These are phyloP conservation scores for Poeciliopsis turneri DNA, from an alignment of 2,797 vertebrate species.

Conservation along the genomic window DNA sequence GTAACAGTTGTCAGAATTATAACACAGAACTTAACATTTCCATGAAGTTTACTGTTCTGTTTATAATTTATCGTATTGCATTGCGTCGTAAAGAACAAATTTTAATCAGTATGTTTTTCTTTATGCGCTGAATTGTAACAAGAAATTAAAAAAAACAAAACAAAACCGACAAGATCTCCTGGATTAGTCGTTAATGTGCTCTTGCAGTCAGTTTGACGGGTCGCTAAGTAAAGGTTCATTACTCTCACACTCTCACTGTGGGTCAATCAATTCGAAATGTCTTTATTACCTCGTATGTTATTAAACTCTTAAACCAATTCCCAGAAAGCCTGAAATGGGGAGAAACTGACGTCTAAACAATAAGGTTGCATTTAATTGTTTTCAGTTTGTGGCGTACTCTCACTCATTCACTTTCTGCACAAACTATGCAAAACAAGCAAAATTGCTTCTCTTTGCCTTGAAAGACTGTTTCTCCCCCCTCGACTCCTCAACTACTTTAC, in stretches of 20 bases:
- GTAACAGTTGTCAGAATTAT: not conserved
- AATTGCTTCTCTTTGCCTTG: not conserved
- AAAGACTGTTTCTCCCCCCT: not conserved
- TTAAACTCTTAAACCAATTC: not conserved
- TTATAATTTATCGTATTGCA: not conserved
- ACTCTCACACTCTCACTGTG: not conserved
- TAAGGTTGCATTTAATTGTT: not conserved
- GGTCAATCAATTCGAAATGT: not conserved
- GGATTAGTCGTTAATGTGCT: not conserved
- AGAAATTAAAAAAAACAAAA: not conserved
- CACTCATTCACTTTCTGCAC: not conserved
- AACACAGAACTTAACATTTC: not conserved
- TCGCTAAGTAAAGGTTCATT: not conserved
- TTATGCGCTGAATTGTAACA: not conserved
- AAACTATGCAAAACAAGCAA: not conserved
- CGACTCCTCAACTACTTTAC: not conserved
- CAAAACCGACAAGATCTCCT: not conserved
- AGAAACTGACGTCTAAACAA: not conserved
- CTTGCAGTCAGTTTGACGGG: not conserved
- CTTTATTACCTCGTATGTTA: not conserved
- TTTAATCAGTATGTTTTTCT: not conserved
- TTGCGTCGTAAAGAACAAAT: not conserved
- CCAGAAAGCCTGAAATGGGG: not conserved
- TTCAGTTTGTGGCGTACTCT: not conserved
- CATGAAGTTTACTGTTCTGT: not conserved